Base-by-base conservation (phyloP, 2,797 vertebrate genomes). In the Ctenochaetus hawaiiensis region DNA sequence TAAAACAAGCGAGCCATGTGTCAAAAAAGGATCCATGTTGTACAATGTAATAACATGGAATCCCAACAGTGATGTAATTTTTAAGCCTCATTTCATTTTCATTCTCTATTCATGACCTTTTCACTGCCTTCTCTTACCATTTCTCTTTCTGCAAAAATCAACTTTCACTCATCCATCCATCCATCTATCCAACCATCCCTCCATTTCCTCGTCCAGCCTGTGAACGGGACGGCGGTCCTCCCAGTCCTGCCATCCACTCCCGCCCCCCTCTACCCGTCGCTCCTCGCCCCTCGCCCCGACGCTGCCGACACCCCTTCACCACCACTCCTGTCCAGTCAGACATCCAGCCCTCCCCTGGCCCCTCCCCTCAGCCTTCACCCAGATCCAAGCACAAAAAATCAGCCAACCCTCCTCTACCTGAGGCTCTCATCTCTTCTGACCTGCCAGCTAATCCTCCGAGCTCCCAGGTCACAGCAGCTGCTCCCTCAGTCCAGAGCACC, bases 281-380 rank as follows among this genome's bases (percentile, higher is more conserved):
- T 57, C 91, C 88, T 48, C 81, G 81, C 14, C 93, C 91, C 18
- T 91, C 90, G 0, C 92, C 91, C 58, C 91, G 88, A 1, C 84
- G 52, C 14, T 69, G 77, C 60, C 79, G 90, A 49, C 94, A 90
- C 76, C 17, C 84, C 4, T 81, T 92, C 53, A 58, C 92, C 47
- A 2, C 72, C 12, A 4, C 80, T 52, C 74, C 84, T 4, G 61
- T 83, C 57, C 91, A 90, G 30, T 65, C 89, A 60, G 90, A 88
- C 43, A 66, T 72, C 39, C 88, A 83, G 1, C 72, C 91, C 4
- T 78, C 79, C 39, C 82, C 83, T 0, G 53, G 82, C 45, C 84
- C 88, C 71, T 89, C 92, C 79, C 91, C 90, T 76, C 92, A 93
- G 72, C 92, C 92, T 3, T 94, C 93, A 0, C 92, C 93, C 54